These are phyloP conservation scores for Sphaerophoria rueppellii DNA, from an alignment of 2,888 invertebrate genomes.

Conservation along the genomic window DNA sequence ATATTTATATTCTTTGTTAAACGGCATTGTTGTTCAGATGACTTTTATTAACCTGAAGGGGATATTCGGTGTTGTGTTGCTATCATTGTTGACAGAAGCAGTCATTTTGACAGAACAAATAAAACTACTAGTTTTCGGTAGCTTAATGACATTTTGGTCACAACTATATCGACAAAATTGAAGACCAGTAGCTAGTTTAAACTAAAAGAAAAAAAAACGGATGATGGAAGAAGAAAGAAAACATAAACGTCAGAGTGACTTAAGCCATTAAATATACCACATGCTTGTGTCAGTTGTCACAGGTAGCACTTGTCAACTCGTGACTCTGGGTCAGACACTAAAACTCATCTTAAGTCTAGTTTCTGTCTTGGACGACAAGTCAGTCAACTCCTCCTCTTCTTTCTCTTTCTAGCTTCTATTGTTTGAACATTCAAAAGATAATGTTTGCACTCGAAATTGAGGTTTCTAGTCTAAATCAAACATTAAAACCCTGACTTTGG, in stretches of 20 bases:
- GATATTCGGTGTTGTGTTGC: background rate
- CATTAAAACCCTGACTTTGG: slow-evolving; percentile 39
- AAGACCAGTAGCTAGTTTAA: slow-evolving; percentile 70
- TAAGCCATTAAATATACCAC: background rate
- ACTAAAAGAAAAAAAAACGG: background rate
- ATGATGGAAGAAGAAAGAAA: background rate
- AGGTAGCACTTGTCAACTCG: background rate
- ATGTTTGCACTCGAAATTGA: slow-evolving; percentile 71
- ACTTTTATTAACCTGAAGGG: slow-evolving; percentile 60
- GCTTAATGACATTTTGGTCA: slow-evolving; percentile 56
- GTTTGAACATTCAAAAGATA: slow-evolving; percentile 54
- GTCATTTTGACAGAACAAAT: slow-evolving; percentile 8
- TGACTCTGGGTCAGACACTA: background rate
- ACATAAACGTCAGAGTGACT: background rate
- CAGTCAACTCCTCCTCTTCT: background rate
- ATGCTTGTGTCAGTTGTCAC: background rate
- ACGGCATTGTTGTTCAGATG: slow-evolving; percentile 57
- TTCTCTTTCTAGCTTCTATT: slow-evolving; percentile 24
- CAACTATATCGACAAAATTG: slow-evolving; percentile 58
- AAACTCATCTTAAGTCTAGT: background rate
- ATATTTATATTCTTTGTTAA: slow-evolving; percentile 37
- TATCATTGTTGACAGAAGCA: slow-evolving; percentile 12
- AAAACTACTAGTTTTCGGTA: slow-evolving; percentile 33
- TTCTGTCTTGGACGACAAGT: background rate
- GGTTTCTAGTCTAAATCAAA: slow-evolving; percentile 73